Base-by-base conservation (phyloP, 1,140 invertebrate species). In the Drosophila orena region DNA sequence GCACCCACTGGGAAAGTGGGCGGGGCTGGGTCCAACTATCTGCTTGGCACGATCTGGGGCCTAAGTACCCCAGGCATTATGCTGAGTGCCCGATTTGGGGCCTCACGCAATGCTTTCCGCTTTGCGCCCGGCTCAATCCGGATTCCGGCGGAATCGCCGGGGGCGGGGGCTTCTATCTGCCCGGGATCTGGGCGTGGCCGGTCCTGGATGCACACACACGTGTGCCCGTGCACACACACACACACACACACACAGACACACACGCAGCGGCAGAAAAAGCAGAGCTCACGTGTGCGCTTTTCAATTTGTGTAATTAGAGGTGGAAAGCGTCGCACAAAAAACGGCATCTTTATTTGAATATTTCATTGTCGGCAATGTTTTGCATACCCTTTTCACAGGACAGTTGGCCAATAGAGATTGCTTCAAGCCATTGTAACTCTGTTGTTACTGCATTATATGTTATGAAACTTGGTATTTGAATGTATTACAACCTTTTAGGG, bases 251-350 rank as follows among this genome's bases (percentile, higher is more conserved):
- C 17, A 17, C 17, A 17, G 1, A 73, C 57, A 74, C 49, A 79
- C 53, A 58, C 52, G 40, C 57, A 55, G 30, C 47, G 58, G 30
- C n/a, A 30, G 27, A 57, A 43, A 43, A 53, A 37, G 49, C 49
- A 24, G 24, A 61, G 66, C 49, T 65, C 80, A 85, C 68, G 81
- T 85, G 81, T 64, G 62, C 58, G 38, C 54, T 69, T 85, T 85
- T 69, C 62, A 85, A 85, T 85, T 85, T 85, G 69, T 86, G 43
- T 85, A 85, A 85, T 85, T 85, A 84, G 71, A 72, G 40, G 27
- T 27, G 35, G 55, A 54, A 72, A 47, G 52, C 73, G 52, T 14
- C 54, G 43, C 49, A 74, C 64, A 54, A 68, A 77, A 77, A 47
- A 47, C 54, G 58, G 57, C 61, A 84, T 77, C 77, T 84, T 69